Base-by-base conservation (phyloP, 2,888 invertebrate genomes). In the Colletes collaris region DNA sequence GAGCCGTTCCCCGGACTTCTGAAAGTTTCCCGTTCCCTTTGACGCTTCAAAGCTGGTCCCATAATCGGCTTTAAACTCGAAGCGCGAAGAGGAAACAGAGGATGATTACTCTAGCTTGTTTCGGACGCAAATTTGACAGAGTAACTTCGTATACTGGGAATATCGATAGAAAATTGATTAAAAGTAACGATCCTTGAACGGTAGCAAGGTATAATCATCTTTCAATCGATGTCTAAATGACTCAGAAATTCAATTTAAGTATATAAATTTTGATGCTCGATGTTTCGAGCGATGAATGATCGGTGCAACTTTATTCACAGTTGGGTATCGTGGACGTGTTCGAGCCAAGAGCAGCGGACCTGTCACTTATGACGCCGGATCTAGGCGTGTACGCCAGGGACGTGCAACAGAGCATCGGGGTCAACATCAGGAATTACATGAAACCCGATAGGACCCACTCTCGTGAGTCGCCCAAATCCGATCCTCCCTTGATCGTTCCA, bases 351-450 rank as follows among this genome's bases (percentile, higher is more conserved):
- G 95, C 96, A 80, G 96, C 96, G 3, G 96, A 97, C 93, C 96
- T 97, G 90, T 95, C 95, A 19, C 95, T 95, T 74, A 97, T 97
- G 97, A 97, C 97, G 46, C 94, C 94, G 27, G 96, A 97, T 89
- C 93, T 94, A n/a, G 95, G 96, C 53, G 95, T 97, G 75, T 97
- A 97, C 90, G 97, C 97, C 50, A 95, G 96, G 72, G 97, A 97
- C 92, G 96, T 97, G 87, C 97, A 97, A 92, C 97, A 97, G 93
- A 96, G 96, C 19, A 96, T 97, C 79, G 97, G 97, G 68, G 96
- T 97, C 16, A 96, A 96, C 89, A 97, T 97, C 87, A 95, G 96
- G 89, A 97, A 97, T 92, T 97, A 96, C 92, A 94, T 95, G 86
- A 95, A 95, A 88, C 93, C 94, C 3, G 94, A 94, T 85, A 94